Base-by-base conservation (phyloP, 2,797 vertebrate genomes). In the Holocentrus rufus region DNA sequence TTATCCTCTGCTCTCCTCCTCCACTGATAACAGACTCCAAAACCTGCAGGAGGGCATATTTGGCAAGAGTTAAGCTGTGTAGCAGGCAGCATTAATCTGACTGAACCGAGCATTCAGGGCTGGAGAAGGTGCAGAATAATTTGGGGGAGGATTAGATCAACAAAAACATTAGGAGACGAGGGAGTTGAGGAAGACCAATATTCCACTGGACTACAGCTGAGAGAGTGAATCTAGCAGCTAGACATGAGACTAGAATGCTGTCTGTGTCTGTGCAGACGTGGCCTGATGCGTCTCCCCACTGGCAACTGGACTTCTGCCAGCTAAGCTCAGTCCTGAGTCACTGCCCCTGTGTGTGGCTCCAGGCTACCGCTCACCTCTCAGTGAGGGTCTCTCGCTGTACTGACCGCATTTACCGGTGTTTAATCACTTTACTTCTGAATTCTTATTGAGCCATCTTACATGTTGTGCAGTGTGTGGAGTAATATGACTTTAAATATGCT, bases 271-370 rank as follows among this genome's bases (percentile, higher is more conserved):
- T 72, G 61, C 60, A 64, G 72, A 30, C 9, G 85, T 89, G 88
- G 85, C 85, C 85, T 85, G 88, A 87, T 85, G 77, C 1, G 69
- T 83, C 81, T 85, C 76, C 84, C 74, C 79, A 82, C 81, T 79
- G 74, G 69, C 56, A 36, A 30, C 39, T 89, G 88, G 88, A 88
- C 49, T 17, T 7, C 71, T 75, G 87, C 87, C 84, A 90, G 68
- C 39, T 57, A 42, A 54, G 57, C 81, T 85, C 58, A 80, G 58
- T 39, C 70, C 58, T 80, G 80, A 89, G 74, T 88, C 82, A 89
- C 80, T 69, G 67, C 74, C 74, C 50, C 39, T 22, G 64, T 63
- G 63, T 53, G 39, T 47, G 44, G 39, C 69, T 65, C 65, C 72
- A 34, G 11, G 18, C 17, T 9, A 39, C 55, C 59, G 20, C 53